Conservation (phyloP, 2,888 invertebrate genomes). For the Ichneumon xanthorius region DNA sequence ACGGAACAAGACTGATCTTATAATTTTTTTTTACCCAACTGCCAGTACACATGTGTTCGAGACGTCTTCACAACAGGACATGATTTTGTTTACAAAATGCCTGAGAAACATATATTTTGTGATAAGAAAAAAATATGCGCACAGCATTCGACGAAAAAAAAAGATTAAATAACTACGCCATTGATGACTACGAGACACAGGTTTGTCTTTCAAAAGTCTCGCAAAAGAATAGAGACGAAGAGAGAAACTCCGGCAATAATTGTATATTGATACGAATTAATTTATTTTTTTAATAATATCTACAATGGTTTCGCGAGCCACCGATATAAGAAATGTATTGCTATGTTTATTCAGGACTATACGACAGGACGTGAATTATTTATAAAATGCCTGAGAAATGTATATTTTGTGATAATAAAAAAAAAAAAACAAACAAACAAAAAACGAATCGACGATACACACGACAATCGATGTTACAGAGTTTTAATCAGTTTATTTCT, state of each 20-base stretch:
- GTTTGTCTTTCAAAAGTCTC: conserved; percentile 47
- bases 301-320: conserved; percentile 18
- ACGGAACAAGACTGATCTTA: conserved; percentile 5
- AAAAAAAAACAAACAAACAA: conserved; percentile 33
- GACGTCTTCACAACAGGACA: too few species aligned
- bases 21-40: too few species aligned
- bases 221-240: conserved; percentile 33
- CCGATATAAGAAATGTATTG: conserved; percentile 45
- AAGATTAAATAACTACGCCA: neutral
- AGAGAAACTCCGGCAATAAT: conserved; percentile 14
- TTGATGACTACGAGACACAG: conserved; percentile 37
- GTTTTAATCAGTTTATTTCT: conserved; percentile 82
- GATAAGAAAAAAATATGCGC: conserved; percentile 2
- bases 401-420: conserved; percentile 60
- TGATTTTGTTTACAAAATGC: neutral
- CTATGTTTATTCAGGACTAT: conserved; percentile 29
- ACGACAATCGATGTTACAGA: conserved; percentile 72
- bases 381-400: conserved; percentile 54
- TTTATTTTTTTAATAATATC: conserved; percentile 28
- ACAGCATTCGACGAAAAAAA: neutral
- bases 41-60: too few species aligned
- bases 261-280: conserved; percentile 43
- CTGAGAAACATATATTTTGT: neutral
- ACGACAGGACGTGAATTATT: conserved; percentile 47
- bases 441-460: conserved; percentile 35